These are phyloP conservation scores for Characodon lateralis DNA, from an alignment of 2,797 vertebrate genomes.

Conservation along the genomic window DNA sequence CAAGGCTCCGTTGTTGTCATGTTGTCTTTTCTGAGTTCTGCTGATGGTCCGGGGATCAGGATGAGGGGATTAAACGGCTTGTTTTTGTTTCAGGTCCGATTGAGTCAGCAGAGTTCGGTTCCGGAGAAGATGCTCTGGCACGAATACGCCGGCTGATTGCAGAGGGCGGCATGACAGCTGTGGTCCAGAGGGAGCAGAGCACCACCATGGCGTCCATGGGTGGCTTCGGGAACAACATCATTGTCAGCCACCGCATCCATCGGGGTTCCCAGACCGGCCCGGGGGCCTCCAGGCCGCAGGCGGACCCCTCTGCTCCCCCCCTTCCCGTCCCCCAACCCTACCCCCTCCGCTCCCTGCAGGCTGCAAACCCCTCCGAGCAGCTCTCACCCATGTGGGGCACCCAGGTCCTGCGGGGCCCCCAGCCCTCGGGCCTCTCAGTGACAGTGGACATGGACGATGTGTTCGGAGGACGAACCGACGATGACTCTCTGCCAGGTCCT, in stretches of 20 bases:
- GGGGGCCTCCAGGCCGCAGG: constrained; percentile 68
- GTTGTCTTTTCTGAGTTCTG: too few species aligned
- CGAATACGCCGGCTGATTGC: constrained; percentile 96
- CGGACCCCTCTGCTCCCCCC: constrained; percentile 61
- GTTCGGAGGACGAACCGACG: constrained; percentile 54
- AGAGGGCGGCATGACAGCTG: constrained; percentile 96
- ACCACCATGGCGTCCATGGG: constrained; percentile 99
- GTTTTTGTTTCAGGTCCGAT: constrained; percentile 60
- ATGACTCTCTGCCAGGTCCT: constrained; percentile 57
- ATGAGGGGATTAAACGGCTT: neutral
- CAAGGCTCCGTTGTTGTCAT: too few species aligned
- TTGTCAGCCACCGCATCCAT: constrained; percentile 97
- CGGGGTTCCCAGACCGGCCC: constrained; percentile 93
- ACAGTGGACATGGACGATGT: constrained; percentile 63
- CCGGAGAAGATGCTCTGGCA: constrained; percentile 90
- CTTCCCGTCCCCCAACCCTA: constrained; percentile 21
- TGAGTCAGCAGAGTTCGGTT: constrained; percentile 82
- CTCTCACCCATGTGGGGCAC: constrained; percentile 42
- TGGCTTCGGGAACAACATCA: constrained; percentile 98
- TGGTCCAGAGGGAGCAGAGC: constrained; percentile 97
- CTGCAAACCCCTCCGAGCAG: constrained; percentile 21
- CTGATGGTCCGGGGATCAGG: too few species aligned
- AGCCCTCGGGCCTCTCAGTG: constrained; percentile 29
- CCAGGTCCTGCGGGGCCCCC: constrained; percentile 22
- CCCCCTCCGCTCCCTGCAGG: constrained; percentile 9